Conservation (phyloP, 2,113 vertebrate genomes). For the Alces alces region DNA sequence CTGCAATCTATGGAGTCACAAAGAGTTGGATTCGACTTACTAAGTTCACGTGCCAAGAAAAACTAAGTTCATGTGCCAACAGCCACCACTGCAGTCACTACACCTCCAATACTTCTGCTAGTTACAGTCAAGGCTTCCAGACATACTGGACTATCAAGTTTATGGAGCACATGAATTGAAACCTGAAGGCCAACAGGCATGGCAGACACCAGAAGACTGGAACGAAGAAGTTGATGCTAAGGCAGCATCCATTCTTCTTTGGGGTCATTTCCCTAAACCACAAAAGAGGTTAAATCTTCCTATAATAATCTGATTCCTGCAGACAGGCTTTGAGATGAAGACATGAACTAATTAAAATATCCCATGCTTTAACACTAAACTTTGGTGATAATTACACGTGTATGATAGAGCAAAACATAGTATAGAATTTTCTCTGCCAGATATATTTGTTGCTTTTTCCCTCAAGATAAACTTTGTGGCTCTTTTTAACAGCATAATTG, state of each 20-base stretch:
- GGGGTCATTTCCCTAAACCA: background rate
- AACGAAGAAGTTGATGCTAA: background rate
- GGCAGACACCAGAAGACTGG: background rate
- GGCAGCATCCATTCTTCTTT: background rate
- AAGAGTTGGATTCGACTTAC: background rate
- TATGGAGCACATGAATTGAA: background rate
- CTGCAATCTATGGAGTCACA: background rate
- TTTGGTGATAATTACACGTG: background rate
- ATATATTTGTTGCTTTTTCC: background rate
- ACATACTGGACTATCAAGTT: background rate
- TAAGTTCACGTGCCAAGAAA: background rate
- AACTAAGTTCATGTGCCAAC: background rate
- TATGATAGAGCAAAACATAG: background rate
- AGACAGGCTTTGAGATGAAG: background rate
- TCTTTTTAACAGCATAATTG: background rate
- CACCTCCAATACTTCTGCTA: background rate
- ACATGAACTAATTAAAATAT: background rate
- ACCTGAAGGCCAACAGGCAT: background rate
- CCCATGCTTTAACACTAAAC: background rate
- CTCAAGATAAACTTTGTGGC: background rate
- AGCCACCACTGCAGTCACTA: too few species aligned
- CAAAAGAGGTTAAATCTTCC: background rate
- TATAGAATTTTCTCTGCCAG: background rate
- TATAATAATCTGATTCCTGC: background rate
- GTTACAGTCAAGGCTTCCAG: background rate